Percentiles rank a stretch among this genome's conserved stretches.
These are phyloP conservation scores for Nymphicus hollandicus DNA, from an alignment of 2,113 vertebrate genomes.

Conservation along the genomic window DNA sequence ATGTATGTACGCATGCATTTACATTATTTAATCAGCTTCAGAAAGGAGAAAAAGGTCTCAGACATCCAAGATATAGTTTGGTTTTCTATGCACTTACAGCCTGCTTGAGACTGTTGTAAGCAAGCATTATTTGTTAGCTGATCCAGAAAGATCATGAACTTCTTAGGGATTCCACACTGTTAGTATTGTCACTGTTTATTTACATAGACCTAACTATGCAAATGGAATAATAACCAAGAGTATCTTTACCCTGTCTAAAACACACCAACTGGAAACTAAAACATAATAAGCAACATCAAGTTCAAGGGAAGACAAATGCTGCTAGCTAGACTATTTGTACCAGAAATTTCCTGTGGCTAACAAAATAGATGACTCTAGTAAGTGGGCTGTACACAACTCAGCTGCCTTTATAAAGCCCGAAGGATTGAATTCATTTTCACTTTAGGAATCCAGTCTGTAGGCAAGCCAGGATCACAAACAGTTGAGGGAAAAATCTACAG, in stretches of 20 bases:
- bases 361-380: neutral
- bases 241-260: neutral
- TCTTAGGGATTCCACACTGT: neutral
- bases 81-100: neutral
- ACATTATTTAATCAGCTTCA: conserved; percentile 6
- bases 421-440: neutral
- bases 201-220: neutral
- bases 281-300: neutral
- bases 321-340: neutral
- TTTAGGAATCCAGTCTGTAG: neutral
- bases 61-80: neutral
- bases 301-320: neutral
- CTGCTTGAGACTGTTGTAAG: neutral
- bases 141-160: conserved; percentile 19
- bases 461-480: neutral
- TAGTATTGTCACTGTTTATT: neutral
- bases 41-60: neutral
- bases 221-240: neutral
- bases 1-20: conserved; percentile 9
- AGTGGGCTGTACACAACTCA: neutral
- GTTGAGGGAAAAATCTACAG: neutral
- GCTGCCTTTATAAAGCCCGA: neutral
- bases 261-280: neutral
- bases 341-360: neutral
- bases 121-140: neutral